Percentiles rank a stretch among this genome's conserved stretches.
Conservation (phyloP, 2,888 invertebrate species). For the Hemistola chrysoprasaria region DNA sequence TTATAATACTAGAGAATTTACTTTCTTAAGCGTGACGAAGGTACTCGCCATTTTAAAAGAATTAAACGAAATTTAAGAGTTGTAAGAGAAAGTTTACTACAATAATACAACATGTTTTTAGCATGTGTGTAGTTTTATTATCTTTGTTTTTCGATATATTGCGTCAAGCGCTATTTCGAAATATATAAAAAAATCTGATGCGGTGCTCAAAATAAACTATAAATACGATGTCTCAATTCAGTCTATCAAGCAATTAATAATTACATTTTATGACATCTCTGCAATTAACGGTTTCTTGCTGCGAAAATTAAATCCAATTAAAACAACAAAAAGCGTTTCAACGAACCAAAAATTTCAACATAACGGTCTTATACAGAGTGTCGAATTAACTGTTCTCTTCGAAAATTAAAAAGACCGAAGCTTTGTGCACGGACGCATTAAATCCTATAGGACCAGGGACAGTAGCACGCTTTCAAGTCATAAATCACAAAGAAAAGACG, state of each 20-base stretch:
- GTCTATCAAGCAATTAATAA: too few species aligned
- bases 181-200: neutral
- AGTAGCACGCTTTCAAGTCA: slow-evolving; percentile 22
- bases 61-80: too few species aligned
- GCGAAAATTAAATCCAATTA: slow-evolving; percentile 2
- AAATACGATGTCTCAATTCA: neutral
- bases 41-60: too few species aligned
- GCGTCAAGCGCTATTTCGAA: too few species aligned
- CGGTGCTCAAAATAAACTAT: neutral
- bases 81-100: too few species aligned
- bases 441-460: slow-evolving; percentile 19
- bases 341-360: slow-evolving; percentile 1
- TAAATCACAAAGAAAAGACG: slow-evolving; percentile 18
- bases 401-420: slow-evolving; percentile 1
- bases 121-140: too few species aligned
- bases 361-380: slow-evolving; percentile 2
- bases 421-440: slow-evolving; percentile 16
- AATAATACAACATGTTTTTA: too few species aligned
- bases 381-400: slow-evolving; percentile 8
- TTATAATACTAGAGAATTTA: too few species aligned
- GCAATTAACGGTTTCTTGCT: slow-evolving; percentile 1
- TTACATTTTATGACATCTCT: neutral
- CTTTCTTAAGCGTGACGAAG: too few species aligned
- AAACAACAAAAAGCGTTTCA: slow-evolving; percentile 3
- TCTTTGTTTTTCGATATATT: too few species aligned